Evolutionary conservation across 2,113 vertebrate genomes (phyloP).

Genomic region (Rhabdornis inornatus): DNA sequence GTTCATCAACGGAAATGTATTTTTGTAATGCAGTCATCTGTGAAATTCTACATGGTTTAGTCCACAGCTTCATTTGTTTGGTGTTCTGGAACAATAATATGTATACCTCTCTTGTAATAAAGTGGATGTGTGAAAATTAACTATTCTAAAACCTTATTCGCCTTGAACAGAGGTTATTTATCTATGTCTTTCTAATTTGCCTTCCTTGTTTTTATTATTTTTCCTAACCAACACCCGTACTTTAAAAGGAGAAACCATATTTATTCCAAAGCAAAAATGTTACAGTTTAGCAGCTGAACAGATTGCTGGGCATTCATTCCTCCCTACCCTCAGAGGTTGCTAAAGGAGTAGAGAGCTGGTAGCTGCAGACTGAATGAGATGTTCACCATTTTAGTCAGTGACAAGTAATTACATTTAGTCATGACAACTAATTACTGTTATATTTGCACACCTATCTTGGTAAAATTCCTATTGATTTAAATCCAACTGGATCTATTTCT

Average conservation of each 20-base stretch:
- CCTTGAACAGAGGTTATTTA: background rate
- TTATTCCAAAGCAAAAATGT: background rate
- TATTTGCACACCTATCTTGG: background rate
- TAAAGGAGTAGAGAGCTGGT: background rate
- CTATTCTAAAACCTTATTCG: background rate
- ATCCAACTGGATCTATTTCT: background rate
- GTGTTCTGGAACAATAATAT: background rate
- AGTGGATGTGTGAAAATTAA: background rate
- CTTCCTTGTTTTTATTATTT: background rate
- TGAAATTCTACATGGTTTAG: conserved; percentile 7
- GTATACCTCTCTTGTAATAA: background rate
- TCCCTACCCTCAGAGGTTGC: background rate
- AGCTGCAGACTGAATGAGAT: background rate
- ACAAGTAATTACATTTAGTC: no score
- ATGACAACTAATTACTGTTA: background rate
- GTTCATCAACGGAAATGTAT: conserved; percentile 4
- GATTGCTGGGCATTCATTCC: background rate
- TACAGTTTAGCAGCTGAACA: background rate
- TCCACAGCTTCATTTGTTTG: background rate
- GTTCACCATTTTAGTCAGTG: background rate
- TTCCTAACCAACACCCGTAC: background rate
- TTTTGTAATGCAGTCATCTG: background rate
- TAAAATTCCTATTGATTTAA: background rate
- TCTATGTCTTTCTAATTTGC: background rate
- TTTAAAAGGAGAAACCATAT: background rate